These are phyloP conservation scores for Sebastes diaconus DNA, from an alignment of 2,797 vertebrate genomes.

Conservation along the genomic window DNA sequence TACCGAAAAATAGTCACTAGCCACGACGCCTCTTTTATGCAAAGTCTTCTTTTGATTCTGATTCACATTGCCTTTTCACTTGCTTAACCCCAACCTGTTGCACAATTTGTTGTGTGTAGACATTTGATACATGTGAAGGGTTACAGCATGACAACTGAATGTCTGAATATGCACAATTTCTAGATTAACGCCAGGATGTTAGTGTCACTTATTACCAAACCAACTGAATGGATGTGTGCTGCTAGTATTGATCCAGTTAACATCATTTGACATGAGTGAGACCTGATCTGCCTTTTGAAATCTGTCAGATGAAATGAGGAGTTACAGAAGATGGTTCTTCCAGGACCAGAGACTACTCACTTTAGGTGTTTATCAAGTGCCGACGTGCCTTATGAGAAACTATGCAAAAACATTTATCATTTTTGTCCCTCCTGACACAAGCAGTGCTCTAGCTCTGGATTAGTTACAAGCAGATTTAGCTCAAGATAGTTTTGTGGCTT, in stretches of 20 bases:
- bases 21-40: conserved; percentile 68
- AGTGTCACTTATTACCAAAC: conserved; percentile 49
- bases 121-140: conserved; percentile 58
- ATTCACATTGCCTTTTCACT: conserved; percentile 75
- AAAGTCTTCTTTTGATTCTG: conserved; percentile 59
- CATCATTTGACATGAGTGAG: conserved; percentile 29
- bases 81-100: conserved; percentile 66
- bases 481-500: conserved; percentile 76
- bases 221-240: conserved; percentile 41
- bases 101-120: conserved; percentile 72
- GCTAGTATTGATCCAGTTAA: conserved; percentile 33
- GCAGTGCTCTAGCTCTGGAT: conserved; percentile 83
- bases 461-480: conserved; percentile 63
- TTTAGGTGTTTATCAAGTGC: conserved; percentile 79
- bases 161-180: conserved; percentile 79
- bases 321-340: conserved; percentile 69
- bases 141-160: conserved; percentile 74
- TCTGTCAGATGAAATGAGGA: conserved; percentile 39
- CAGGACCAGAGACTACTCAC: conserved; percentile 79
- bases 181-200: conserved; percentile 59
- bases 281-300: conserved; percentile 65
- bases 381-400: conserved; percentile 93
- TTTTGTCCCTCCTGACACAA: conserved; percentile 82
- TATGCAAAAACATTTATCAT: conserved; percentile 85
- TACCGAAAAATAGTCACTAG: conserved; percentile 34